These are phyloP conservation scores for Lithophane ornitopus DNA, from an alignment of 2,888 invertebrate species.

Conservation along the genomic window DNA sequence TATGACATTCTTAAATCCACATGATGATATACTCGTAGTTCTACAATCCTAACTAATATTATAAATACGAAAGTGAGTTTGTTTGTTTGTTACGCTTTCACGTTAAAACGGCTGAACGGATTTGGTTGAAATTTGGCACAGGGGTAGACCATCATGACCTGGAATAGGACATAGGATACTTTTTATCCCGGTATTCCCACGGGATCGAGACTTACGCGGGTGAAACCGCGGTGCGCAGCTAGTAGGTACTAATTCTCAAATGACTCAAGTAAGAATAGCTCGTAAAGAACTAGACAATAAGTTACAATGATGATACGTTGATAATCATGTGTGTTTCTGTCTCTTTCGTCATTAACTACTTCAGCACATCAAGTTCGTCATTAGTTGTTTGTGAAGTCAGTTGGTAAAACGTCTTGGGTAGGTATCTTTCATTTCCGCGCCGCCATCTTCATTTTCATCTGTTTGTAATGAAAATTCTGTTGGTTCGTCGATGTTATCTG, in stretches of 20 bases:
- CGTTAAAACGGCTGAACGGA: no score
- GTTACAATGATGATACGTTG: not conserved
- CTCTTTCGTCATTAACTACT: constrained; percentile 37
- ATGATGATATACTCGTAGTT: no score
- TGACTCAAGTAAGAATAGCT: not conserved
- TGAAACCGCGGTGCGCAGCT: no score
- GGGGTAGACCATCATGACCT: no score
- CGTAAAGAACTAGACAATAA: constrained; percentile 10
- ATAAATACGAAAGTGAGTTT: no score
- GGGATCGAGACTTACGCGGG: no score
- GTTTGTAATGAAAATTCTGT: constrained; percentile 55
- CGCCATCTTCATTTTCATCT: constrained; percentile 60
- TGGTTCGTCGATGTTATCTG: constrained; percentile 52
- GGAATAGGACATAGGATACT: no score
- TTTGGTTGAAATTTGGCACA: no score
- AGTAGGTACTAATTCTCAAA: constrained; percentile 3
- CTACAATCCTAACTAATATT: no score
- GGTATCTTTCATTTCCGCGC: constrained; percentile 65
- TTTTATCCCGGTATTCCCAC: no score
- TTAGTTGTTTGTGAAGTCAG: constrained; percentile 47
- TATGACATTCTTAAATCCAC: not conserved
- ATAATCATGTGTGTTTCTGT: constrained; percentile 29
- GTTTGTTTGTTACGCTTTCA: no score
- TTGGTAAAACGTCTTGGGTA: constrained; percentile 46
- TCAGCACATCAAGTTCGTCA: constrained; percentile 40